Evolutionary conservation across 2,113 vertebrate species (phyloP).

Genomic region (Mormyrus lacerda): DNA sequence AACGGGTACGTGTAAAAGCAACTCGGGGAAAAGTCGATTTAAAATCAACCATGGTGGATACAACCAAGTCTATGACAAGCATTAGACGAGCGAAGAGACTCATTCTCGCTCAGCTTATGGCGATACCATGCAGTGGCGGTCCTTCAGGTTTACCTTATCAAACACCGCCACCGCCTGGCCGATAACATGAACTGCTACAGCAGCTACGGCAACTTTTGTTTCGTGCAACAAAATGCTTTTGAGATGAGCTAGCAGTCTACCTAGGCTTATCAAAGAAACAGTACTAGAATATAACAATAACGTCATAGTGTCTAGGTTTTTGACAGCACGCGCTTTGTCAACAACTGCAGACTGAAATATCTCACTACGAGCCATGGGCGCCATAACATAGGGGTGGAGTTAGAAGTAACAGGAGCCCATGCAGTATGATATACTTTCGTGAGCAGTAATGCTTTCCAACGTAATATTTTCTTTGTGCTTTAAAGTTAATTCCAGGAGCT

Average conservation of each 20-base stretch:
- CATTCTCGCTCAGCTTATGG: not conserved
- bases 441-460: not conserved
- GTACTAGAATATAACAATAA: not conserved
- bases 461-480: not conserved
- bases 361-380: not conserved
- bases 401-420: not conserved
- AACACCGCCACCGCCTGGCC: conserved; percentile 22
- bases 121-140: not conserved
- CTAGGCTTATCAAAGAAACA: not conserved
- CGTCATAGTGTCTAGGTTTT: not conserved
- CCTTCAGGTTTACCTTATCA: not conserved
- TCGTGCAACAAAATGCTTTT: not conserved
- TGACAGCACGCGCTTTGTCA: not conserved
- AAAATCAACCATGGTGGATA: not conserved
- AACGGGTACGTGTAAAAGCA: not conserved
- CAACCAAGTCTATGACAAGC: not conserved
- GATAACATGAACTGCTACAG: not conserved
- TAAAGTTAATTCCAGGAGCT: not conserved
- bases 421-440: not conserved
- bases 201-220: not conserved
- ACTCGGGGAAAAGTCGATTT: not conserved
- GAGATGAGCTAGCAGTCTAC: not conserved
- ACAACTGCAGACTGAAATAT: not conserved
- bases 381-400: not conserved
- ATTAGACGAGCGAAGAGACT: not conserved